phyloP scores from a whole-genome alignment of 2,888 invertebrate genomes.

The Agonum fuliginosum region DNA sequence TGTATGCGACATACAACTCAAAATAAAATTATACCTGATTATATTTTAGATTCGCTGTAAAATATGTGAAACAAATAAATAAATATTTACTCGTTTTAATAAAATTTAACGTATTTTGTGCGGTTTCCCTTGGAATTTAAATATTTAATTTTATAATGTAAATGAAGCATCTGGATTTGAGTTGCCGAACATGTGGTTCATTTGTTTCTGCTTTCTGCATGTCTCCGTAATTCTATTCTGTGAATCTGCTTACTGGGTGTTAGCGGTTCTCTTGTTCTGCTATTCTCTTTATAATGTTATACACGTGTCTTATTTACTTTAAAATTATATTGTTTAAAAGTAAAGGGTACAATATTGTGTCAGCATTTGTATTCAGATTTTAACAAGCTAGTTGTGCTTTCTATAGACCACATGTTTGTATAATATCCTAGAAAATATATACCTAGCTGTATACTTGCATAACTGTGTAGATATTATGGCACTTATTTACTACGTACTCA shows the following conservation, averaged over 20 bases:
- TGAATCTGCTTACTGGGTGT: conserved; percentile 11
- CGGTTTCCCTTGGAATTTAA: not conserved
- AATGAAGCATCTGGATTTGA: conserved; percentile 17
- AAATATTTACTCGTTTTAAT: not conserved
- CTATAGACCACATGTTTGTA: not conserved
- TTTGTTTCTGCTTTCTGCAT: conserved; percentile 6
- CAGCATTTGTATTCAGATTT: conserved; percentile 16
- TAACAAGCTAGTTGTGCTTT: not conserved
- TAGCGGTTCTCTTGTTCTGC: too few relatives aligned
- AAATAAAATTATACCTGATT: not conserved
- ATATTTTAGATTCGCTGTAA: too few relatives aligned
- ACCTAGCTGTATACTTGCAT: too few relatives aligned
- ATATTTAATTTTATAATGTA: not conserved
- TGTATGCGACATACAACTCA: not conserved
- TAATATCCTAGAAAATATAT: not conserved
- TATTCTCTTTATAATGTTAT: conserved; percentile 10
- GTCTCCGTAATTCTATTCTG: conserved; percentile 10
- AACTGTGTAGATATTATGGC: too few relatives aligned
- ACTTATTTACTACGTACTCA: too few relatives aligned
- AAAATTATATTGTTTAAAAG: conserved; percentile 32
- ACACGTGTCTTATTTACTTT: conserved; percentile 17
- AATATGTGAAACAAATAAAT: not conserved
- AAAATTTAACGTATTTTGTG: not conserved
- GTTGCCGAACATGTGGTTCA: conserved; percentile 2
- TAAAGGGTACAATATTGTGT: conserved; percentile 15